Evolutionary conservation across 2,113 vertebrate genomes (phyloP).

Genomic region (Leiothrix lutea): DNA sequence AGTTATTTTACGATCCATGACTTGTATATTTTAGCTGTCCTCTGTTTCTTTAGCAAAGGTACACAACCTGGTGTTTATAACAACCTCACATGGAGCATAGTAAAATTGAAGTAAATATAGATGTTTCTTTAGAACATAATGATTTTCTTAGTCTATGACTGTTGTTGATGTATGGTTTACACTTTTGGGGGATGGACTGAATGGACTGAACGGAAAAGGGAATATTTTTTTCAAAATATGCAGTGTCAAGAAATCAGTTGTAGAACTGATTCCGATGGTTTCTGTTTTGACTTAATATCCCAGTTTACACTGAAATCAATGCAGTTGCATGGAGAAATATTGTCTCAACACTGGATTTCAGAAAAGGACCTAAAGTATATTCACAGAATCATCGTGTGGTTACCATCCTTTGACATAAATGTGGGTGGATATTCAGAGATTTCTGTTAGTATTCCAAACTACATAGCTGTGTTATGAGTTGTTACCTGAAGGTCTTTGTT

Average conservation of each 20-base stretch:
- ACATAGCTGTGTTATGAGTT: not conserved
- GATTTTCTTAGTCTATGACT: not conserved
- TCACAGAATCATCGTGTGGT: not conserved
- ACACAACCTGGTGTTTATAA: not conserved
- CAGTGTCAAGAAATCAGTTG: not conserved
- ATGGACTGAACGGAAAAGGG: not conserved
- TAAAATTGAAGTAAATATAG: not conserved
- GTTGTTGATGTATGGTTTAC: not conserved
- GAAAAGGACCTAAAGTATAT: not conserved
- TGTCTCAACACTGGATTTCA: not conserved
- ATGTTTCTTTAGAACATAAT: not conserved
- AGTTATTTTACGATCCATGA: not conserved
- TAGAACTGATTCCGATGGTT: not conserved
- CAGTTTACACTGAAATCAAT: not conserved
- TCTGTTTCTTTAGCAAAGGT: not conserved
- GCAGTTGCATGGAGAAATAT: not conserved
- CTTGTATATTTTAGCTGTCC: not conserved
- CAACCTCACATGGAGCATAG: not conserved
- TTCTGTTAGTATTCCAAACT: not conserved
- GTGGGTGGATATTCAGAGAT: not conserved
- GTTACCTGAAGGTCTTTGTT: not conserved
- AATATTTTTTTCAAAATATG: not conserved
- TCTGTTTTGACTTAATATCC: not conserved
- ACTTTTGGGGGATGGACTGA: not conserved
- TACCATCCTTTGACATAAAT: not conserved